Percentiles rank a stretch among this genome's conserved stretches.
Evolutionary conservation across 2,797 vertebrate species (phyloP).

Genomic region (Mareca penelope): DNA sequence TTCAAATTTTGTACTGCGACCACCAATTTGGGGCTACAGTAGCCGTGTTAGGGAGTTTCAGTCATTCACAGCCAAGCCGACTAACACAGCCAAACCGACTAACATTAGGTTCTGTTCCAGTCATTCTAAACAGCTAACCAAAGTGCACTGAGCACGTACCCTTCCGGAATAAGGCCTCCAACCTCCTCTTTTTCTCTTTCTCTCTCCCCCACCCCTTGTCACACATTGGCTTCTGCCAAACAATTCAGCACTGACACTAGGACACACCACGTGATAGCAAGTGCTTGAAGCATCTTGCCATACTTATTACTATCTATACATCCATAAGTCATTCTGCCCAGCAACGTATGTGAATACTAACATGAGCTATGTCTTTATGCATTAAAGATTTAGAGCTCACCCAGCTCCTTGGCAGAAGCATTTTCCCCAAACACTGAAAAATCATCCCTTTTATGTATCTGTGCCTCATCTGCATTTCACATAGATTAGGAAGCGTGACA

Average conservation of each 20-base stretch:
- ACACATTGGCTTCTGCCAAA: slow-evolving; percentile 51
- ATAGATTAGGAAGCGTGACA: neutral
- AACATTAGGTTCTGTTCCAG: neutral
- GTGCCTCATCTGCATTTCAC: slow-evolving; percentile 7
- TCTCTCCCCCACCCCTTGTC: slow-evolving; percentile 23
- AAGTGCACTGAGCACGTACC: neutral
- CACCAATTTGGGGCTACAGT: neutral
- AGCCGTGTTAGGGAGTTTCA: neutral
- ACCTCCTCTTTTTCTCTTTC: slow-evolving; percentile 7
- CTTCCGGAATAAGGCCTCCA: slow-evolving; percentile 21
- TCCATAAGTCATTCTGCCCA: slow-evolving; percentile 46
- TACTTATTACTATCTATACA: slow-evolving; percentile 62
- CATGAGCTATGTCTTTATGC: neutral
- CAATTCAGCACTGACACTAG: slow-evolving; percentile 44
- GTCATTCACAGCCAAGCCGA: neutral
- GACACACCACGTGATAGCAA: neutral
- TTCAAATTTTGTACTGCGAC: slow-evolving; percentile 1
- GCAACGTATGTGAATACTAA: slow-evolving; percentile 19
- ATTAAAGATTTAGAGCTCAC: slow-evolving; percentile 39
- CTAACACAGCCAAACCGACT: neutral
- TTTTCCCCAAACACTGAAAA: neutral
- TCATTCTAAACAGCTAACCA: neutral
- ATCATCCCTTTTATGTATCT: neutral
- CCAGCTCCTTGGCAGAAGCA: neutral
- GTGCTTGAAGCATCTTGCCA: slow-evolving; percentile 54